These are phyloP conservation scores for Anser brachyrhynchus DNA, from an alignment of 2,113 vertebrate species.

Conservation along the genomic window DNA sequence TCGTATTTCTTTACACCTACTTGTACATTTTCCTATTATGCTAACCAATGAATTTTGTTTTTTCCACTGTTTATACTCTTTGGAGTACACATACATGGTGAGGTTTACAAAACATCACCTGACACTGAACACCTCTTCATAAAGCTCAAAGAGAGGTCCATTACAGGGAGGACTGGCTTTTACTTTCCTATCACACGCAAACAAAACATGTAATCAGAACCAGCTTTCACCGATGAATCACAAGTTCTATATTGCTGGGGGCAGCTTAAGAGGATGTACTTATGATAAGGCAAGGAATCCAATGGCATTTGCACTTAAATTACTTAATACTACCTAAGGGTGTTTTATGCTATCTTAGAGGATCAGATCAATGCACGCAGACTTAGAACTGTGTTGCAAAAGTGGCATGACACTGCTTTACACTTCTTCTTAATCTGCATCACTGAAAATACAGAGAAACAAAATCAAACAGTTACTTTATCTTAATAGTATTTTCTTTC, in stretches of 20 bases:
- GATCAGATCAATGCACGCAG: background rate
- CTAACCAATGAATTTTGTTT: background rate
- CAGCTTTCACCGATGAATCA: background rate
- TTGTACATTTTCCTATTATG: background rate
- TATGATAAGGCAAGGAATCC: background rate
- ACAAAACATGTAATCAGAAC: background rate
- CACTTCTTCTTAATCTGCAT: background rate
- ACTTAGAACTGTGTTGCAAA: background rate
- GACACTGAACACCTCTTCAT: background rate
- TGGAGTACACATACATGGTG: background rate
- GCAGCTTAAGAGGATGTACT: background rate
- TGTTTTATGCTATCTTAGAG: background rate
- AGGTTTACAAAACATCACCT: background rate
- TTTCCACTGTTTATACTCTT: background rate
- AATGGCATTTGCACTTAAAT: background rate
- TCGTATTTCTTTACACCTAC: background rate
- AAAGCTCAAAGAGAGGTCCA: background rate
- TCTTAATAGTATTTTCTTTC: background rate
- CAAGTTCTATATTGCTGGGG: background rate
- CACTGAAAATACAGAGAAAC: background rate
- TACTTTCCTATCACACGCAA: background rate
- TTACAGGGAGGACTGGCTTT: background rate
- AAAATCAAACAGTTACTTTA: background rate
- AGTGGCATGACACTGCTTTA: background rate
- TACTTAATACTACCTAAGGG: background rate